Evolutionary conservation across 2,888 invertebrate species (phyloP).

Genomic region (Ophioninae sp.): DNA sequence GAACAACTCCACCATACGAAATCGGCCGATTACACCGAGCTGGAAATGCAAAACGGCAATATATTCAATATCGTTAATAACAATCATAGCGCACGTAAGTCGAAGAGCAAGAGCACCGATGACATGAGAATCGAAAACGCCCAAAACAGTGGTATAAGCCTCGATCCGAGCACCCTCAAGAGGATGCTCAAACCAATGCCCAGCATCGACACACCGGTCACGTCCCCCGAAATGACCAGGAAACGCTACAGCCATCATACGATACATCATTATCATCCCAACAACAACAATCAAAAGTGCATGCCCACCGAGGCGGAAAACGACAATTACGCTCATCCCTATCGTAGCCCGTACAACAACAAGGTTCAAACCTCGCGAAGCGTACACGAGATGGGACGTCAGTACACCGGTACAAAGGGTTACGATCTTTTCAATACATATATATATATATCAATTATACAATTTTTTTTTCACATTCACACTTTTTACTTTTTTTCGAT

Average conservation of each 20-base stretch:
- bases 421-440: conserved; percentile 51
- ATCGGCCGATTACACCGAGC: conserved; percentile 83
- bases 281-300: conserved; percentile 83
- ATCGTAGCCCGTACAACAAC: conserved; percentile 76
- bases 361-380: conserved; percentile 83
- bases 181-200: conserved; percentile 97
- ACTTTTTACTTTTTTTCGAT: neutral
- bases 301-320: conserved; percentile 82
- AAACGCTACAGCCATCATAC: conserved; percentile 87
- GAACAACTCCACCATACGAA: conserved; percentile 81
- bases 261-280: conserved; percentile 80
- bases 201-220: conserved; percentile 93
- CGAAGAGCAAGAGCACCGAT: conserved; percentile 94
- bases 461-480: conserved; percentile 9
- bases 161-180: conserved; percentile 94
- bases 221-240: conserved; percentile 94
- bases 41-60: conserved; percentile 80
- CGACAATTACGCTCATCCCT: conserved; percentile 77
- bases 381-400: conserved; percentile 87
- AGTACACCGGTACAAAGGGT: conserved; percentile 75
- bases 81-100: conserved; percentile 83
- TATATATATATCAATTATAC: neutral
- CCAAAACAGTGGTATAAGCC: conserved; percentile 81
- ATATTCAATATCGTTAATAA: conserved; percentile 80
- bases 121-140: conserved; percentile 86